Percentiles rank a stretch among this genome's conserved stretches.
Evolutionary conservation across 2,113 vertebrate genomes (phyloP).

Genomic region (Otocyon megalotis): DNA sequence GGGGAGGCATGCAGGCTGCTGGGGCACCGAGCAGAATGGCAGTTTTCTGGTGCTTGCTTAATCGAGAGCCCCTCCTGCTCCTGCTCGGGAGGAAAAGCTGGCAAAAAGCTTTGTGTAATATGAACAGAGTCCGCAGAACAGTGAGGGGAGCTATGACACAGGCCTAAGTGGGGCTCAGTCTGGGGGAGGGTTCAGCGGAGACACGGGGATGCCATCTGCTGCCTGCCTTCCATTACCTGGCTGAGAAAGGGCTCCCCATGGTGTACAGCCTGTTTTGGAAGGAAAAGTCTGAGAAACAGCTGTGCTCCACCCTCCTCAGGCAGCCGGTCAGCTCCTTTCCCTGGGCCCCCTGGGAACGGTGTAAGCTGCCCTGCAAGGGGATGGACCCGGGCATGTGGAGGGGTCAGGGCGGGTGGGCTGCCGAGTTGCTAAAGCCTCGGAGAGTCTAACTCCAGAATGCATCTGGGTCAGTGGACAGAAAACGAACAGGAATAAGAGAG

Average conservation of each 20-base stretch:
- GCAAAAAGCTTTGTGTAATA: not conserved
- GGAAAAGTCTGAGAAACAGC: not conserved
- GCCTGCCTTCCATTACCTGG: not conserved
- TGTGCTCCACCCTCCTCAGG: not conserved
- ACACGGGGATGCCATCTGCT: not conserved
- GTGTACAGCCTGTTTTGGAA: not conserved
- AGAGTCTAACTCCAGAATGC: not conserved
- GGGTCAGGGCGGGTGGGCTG: accelerated
- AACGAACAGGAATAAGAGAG: not conserved
- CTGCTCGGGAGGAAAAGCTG: not conserved
- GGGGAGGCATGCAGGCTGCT: not conserved
- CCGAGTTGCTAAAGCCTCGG: not conserved
- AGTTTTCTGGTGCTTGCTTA: not conserved
- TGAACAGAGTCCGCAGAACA: not conserved
- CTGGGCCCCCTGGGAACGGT: not conserved
- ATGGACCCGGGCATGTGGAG: accelerated
- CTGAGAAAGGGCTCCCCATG: accelerated
- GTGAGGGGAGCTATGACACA: not conserved
- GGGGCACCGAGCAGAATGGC: not conserved
- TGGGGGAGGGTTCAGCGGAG: not conserved
- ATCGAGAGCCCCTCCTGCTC: not conserved
- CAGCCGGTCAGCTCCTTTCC: not conserved
- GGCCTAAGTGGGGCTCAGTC: not conserved
- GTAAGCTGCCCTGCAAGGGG: not conserved
- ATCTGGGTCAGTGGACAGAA: not conserved